Evolutionary conservation across 2,797 vertebrate species (phyloP), one percentile per base, ranked within the genome.

Genomic region (Synaphobranchus kaupii): DNA sequence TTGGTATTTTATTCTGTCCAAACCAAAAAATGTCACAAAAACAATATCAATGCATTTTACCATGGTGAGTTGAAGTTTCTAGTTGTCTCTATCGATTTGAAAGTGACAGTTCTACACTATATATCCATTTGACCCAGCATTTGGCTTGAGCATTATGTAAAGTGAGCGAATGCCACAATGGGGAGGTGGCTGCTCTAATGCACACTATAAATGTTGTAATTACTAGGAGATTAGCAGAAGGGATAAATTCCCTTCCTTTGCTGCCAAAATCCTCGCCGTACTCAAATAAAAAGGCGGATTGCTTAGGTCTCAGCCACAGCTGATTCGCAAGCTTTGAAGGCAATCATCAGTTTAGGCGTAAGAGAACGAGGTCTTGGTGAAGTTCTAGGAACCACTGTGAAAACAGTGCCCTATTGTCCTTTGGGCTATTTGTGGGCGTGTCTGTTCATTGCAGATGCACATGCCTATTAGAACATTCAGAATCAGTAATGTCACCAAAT

Each of bases 171-270:
- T 13, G 1, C 60, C 56, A 71, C 22, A 84, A 66, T 85, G 54
- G 84, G 85, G 73, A 66, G 39, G 52, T 87, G 82, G 54, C 84
- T 52, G 56, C 85, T 88, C 89, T 89, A 47, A 88, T 89, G 84
- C 88, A 73, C 71, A 28, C 58, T 87, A 73, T 87, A 85, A 88
- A 85, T 66, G 9, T 31, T 39, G 63, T 87, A 88, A 90, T 87
- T 85, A 88, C 34, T n/a, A 28, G 66, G 81, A 25, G 9, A 73
- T 89, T 89, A 87, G 71, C 15, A 44, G 56, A 28, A 80, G 78
- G 56, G 34, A 83, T 81, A 52, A 80, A 63, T 88, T 44, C 52
- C 66, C 6, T 22, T 25, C 50, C 5, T 25, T 47, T 15, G 44
- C 68, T 73, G 68, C 68, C 68, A 73, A 73, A 73, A 34, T 73